Evolutionary conservation across 2,888 invertebrate species (phyloP), one percentile per base, ranked within the genome.

Genomic region (Rhingia rostrata): DNA sequence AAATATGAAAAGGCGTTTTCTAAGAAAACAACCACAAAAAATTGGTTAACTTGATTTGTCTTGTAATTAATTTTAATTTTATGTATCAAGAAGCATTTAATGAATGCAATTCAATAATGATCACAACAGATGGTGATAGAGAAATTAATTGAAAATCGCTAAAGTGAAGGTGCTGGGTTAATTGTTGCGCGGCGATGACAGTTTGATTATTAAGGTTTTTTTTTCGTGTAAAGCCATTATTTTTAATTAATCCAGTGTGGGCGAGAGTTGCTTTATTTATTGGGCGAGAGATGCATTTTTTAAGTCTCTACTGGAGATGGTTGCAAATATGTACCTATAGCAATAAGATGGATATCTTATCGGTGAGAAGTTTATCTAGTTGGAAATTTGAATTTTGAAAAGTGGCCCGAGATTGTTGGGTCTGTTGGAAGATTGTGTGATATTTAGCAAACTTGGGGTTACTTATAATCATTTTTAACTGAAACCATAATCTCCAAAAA

Each of bases 181-280:
- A 61, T 9, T 32, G 14, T 35, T 35, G 53, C 6, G 33, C 9
- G 51, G 7, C 30, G 51, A 56, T 64, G 56, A 74, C 54, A 64
- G 30, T 33, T 37, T n/a, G 14, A 47, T 61, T 47, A 45, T 39
- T 12, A 47, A 56, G 39, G 32, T n/a, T 22, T 70, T 49, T 32
- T 35, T 45, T 63, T 53, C 35, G 45, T 63, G 54, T 32, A 56
- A 58, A 30, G 9, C 14, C 35, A 41, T 58, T 6, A 9, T 49
- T 66, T 51, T 66, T 47, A 45, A 75, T 58, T 66, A 51, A 41
- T 66, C 33, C 3, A 33, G 33, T 39, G 74, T 66, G 53, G 66
- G 74, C 41, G 54, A 35, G 7, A 14, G 5, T 6, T 32, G 37
- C 33, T 10, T 22, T 2, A 22, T 53, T 66, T 37, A 41, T 66